phyloP scores from a whole-genome alignment of 2,113 vertebrate species.

The Mus musculus region GRCm39 chr2:137457501-137458000 shows the following conservation, averaged over 20 bases:
- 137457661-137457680: conserved; percentile 22
- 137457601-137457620: conserved; percentile 42
- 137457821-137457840: conserved; percentile 71
- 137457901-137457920: conserved; percentile 9
- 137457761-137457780: conserved; percentile 77
- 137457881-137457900: not conserved
- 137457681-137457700: conserved; percentile 54
- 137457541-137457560: conserved; percentile 40
- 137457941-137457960: conserved; percentile 30
- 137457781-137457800: conserved; percentile 62
- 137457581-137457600: conserved; percentile 48
- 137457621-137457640: conserved; percentile 14
- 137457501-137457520: conserved; percentile 53
- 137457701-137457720: conserved; percentile 55
- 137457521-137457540: conserved; percentile 61
- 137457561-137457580: conserved; percentile 61
- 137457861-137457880: conserved; percentile 71
- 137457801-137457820: conserved; percentile 58
- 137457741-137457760: conserved; percentile 72
- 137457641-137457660: conserved; percentile 49
- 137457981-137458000: not conserved
- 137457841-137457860: conserved; percentile 70
- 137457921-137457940: conserved; percentile 39
- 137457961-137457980: not conserved
- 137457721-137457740: conserved; percentile 65